Base-by-base conservation (phyloP, 2,888 invertebrate species). In the Chrysomela aeneicollis region DNA sequence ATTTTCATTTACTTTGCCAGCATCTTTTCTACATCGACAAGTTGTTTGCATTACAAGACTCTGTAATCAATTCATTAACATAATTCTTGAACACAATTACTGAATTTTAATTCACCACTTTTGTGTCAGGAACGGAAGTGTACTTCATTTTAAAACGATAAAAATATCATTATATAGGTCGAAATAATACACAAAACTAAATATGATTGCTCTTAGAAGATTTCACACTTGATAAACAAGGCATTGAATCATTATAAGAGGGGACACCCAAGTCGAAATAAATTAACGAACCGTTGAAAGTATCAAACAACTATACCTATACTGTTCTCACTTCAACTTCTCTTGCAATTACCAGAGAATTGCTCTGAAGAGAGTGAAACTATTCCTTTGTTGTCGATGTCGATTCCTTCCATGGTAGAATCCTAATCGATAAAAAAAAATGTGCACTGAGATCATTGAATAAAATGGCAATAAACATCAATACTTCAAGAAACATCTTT, bases 181-280 rank as follows among this genome's bases (percentile, higher is more conserved):
- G 6, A 42, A 42, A 42, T 15, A 15, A 42, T 15, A 15, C 15
- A 42, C 42, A 42, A 42, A n/a, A 15, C n/a, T n/a, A 42, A 42
- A 42, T 42, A 42, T 42, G 3, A 42, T 2, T 42, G 15, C 15
- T 42, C 12, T 15, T 15, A 3, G 32, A 10, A 35, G 42, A 42
- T 42, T n/a, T 42, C 42, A 42, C 42, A 42, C 42, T 42, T 15
- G 42, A 42, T 42, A 42, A 42, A 42, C 42, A 42, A 3, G 42
- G 42, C 42, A 42, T 42, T 15, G 42, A 42, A 42, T 42, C 42
- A 42, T 42, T 15, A 15, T 1, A 15, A 42, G n/a, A 49, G 21
- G 19, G 61, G 55, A 61, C 61, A 61, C 55, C 54, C 55, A 61
- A 61, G 61, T 50, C 19, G 61, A 61, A 55, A 58, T 58, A 47